phyloP scores from a whole-genome alignment of 2,888 invertebrate genomes.

The Conchocele bisecta region DNA sequence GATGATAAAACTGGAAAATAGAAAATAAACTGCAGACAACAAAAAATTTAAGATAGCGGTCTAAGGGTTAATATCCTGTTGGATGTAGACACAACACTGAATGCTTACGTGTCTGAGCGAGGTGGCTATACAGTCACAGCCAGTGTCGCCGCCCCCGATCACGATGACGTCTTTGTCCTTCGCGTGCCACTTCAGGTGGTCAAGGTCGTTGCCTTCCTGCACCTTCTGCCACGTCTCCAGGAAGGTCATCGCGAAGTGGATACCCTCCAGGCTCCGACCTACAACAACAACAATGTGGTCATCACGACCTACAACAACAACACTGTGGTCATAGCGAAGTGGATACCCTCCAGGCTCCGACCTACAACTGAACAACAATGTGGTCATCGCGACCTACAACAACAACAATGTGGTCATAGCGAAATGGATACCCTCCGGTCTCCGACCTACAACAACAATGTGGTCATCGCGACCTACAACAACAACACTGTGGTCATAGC shows the following conservation, averaged over 20 bases:
- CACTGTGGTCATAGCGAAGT: constrained; percentile 99
- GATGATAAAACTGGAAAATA: too few relatives aligned
- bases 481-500: too few relatives aligned
- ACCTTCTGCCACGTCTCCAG: constrained; percentile 98
- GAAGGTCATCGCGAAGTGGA: constrained; percentile 99
- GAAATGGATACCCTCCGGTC: too few relatives aligned
- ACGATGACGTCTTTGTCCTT: constrained; percentile 97
- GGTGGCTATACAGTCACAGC: constrained; percentile 99
- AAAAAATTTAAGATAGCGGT: too few relatives aligned
- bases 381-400: neutral
- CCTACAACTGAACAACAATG: constrained; percentile 87
- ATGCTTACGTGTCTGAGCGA: constrained; percentile 90
- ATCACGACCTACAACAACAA: too few relatives aligned
- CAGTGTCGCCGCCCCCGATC: constrained; percentile 94
- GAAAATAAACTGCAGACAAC: too few relatives aligned
- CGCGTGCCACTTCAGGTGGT: constrained; percentile 87
- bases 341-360: constrained; percentile 94
- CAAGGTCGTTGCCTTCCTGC: constrained; percentile 88
- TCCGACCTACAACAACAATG: too few relatives aligned
- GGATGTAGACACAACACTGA: too few relatives aligned
- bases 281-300: constrained; percentile 72
- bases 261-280: constrained; percentile 94
- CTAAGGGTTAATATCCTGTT: too few relatives aligned
- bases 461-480: too few relatives aligned
- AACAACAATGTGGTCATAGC: too few relatives aligned